phyloP scores from a whole-genome alignment of 2,797 vertebrate genomes.

The Pseudopleuronectes americanus region DNA sequence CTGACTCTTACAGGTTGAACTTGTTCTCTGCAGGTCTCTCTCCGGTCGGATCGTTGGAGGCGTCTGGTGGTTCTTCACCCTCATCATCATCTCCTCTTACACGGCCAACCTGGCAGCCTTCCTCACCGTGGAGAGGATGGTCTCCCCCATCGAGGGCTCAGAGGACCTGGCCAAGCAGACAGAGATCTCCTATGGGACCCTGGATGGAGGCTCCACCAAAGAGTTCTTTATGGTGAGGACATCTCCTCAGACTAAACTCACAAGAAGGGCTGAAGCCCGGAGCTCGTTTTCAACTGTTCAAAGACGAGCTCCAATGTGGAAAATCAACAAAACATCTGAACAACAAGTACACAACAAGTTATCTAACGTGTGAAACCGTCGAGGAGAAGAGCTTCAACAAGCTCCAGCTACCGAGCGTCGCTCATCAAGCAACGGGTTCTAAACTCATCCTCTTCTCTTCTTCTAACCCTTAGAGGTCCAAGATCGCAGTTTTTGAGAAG shows the following conservation, averaged over 20 bases:
- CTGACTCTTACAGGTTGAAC: too few relatives aligned
- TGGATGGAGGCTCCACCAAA: constrained; percentile 97
- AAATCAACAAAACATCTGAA: too few relatives aligned
- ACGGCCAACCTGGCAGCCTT: constrained; percentile 99
- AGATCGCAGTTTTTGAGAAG: constrained; percentile 98
- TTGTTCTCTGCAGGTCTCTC: constrained; percentile 74
- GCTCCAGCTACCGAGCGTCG: too few relatives aligned
- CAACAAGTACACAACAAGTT: too few relatives aligned
- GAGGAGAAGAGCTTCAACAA: too few relatives aligned
- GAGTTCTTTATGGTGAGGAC: constrained; percentile 94
- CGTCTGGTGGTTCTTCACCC: constrained; percentile 99
- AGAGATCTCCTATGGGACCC: constrained; percentile 94
- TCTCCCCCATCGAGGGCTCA: constrained; percentile 95
- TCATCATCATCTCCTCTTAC: constrained; percentile 99
- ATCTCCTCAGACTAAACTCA: not conserved
- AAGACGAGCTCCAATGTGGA: too few relatives aligned
- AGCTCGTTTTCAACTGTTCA: too few relatives aligned
- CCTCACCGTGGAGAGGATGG: constrained; percentile 98
- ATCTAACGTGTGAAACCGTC: too few relatives aligned
- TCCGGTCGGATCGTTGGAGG: constrained; percentile 93
- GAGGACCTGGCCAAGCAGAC: constrained; percentile 98
- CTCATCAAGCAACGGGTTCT: too few relatives aligned
- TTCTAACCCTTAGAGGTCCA: constrained; percentile 86
- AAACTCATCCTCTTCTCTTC: too few relatives aligned
- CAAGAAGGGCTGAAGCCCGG: not conserved